A percentile compares a stretch with the other conserved stretches of the same genome.
phyloP scores from a whole-genome alignment of 1,140 invertebrate genomes.

The Bombus pascuorum region DNA sequence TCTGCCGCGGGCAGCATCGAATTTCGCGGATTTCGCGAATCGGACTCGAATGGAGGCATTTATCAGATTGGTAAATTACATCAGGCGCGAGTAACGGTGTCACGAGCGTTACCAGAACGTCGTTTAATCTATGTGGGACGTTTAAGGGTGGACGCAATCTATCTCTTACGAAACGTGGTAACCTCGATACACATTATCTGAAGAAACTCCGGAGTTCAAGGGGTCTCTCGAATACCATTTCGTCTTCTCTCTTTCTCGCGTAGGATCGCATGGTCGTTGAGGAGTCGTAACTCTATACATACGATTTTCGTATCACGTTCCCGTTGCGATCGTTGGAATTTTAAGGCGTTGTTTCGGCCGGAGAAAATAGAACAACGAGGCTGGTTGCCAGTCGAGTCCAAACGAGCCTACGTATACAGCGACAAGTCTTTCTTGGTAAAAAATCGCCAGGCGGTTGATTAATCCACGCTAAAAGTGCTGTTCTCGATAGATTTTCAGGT shows the following conservation, averaged over 20 bases:
- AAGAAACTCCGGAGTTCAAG: slow-evolving; percentile 59
- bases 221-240: slow-evolving; percentile 51
- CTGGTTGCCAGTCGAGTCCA: no score
- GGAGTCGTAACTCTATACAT: not conserved
- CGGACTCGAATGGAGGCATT: not conserved
- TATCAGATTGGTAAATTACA: slow-evolving; percentile 41
- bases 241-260: slow-evolving; percentile 9
- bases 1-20: no score
- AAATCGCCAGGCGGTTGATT: no score
- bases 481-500: not conserved
- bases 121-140: slow-evolving; percentile 60
- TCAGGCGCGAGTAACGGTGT: slow-evolving; percentile 25
- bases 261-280: not conserved
- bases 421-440: no score
- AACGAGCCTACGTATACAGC: no score
- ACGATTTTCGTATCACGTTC: slow-evolving; percentile 19
- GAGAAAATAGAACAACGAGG: not conserved
- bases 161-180: slow-evolving; percentile 67
- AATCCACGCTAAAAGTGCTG: not conserved
- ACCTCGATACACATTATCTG: slow-evolving; percentile 67
- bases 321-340: not conserved
- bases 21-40: not conserved
- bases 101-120: slow-evolving; percentile 35
- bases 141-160: slow-evolving; percentile 61
- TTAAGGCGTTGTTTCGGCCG: slow-evolving; percentile 1